These are phyloP conservation scores for Tenthredo notha DNA, from an alignment of 2,888 invertebrate species.

Conservation along the genomic window DNA sequence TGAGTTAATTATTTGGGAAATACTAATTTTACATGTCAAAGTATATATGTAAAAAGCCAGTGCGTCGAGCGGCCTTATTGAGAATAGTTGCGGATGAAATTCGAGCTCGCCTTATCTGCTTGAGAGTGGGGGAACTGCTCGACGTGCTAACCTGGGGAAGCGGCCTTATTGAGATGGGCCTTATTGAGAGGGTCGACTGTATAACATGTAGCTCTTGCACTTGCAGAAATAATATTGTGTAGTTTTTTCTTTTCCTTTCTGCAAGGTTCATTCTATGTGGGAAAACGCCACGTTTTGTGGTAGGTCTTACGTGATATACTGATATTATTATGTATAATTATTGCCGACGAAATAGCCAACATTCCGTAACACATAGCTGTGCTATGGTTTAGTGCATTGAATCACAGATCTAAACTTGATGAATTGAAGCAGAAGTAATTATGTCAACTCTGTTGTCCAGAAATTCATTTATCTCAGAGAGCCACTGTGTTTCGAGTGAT, in stretches of 20 bases:
- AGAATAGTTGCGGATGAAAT: no score
- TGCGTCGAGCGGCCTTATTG: no score
- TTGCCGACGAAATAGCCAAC: background rate
- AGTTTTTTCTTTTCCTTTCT: background rate
- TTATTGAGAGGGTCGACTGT: no score
- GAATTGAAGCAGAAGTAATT: background rate
- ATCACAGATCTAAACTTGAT: background rate
- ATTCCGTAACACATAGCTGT: background rate
- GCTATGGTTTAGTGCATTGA: background rate
- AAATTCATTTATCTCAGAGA: background rate
- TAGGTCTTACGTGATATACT: background rate
- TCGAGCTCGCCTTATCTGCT: no score
- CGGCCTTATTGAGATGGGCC: no score
- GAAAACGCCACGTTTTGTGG: background rate
- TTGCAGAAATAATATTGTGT: background rate
- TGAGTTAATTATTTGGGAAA: no score
- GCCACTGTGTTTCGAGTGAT: conserved; percentile 3
- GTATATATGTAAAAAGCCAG: no score
- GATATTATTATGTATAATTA: background rate
- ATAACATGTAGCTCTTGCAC: background rate
- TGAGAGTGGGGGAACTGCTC: no score
- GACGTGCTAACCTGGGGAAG: no score
- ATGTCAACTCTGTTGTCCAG: conserved; percentile 14
- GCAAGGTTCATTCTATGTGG: background rate
- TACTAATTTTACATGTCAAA: no score